Evolutionary conservation across 2,113 vertebrate genomes (phyloP), one percentile per base, ranked within the genome.

Genomic region (Mustela lutreola): DNA sequence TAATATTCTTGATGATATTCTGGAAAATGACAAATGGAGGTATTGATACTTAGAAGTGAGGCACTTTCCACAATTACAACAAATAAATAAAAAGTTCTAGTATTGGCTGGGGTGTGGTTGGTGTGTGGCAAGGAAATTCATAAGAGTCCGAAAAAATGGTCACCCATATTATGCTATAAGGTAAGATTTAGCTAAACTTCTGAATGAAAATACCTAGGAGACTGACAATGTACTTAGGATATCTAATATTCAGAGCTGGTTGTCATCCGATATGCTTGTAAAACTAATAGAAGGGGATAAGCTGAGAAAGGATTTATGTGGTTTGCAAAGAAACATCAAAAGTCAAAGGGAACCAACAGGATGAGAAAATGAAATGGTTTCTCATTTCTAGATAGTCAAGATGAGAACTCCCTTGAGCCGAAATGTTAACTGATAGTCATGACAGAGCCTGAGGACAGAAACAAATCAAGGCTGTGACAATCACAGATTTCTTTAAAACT

Each of bases 401-500:
- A 70, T 26, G 73, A 94, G 19, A 84, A 80, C 70, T 53, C 12
- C 21, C 9, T 50, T 73, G 62, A 67, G 21, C 28, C 2, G 14
- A 83, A 83, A 83, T 80, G 5, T 28, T 53, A 18, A 63, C 33
- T 83, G 56, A 48, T 70, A 42, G 2, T 79, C 24, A 67, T 22
- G 45, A 78, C 8, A 85, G 6, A 60, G 78, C 56, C 3, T 83
- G 19, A 75, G 56, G 63, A 14, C 8, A 82, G 53, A 89, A 86
- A 14, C 31, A 85, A 82, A 87, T 50, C 78, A 42, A 89, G 6
- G 12, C 0, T 65, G 0, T 22, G 19, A 26, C 33, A 63, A 85
- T 73, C 11, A 56, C 12, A 42, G 7, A 76, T 93, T 92, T 94
- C 39, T 76, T 87, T 82, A 92, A 93, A 26, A 91, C 11, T 65